These are phyloP conservation scores for Phengaris arion DNA, from an alignment of 2,888 invertebrate species.

Conservation along the genomic window DNA sequence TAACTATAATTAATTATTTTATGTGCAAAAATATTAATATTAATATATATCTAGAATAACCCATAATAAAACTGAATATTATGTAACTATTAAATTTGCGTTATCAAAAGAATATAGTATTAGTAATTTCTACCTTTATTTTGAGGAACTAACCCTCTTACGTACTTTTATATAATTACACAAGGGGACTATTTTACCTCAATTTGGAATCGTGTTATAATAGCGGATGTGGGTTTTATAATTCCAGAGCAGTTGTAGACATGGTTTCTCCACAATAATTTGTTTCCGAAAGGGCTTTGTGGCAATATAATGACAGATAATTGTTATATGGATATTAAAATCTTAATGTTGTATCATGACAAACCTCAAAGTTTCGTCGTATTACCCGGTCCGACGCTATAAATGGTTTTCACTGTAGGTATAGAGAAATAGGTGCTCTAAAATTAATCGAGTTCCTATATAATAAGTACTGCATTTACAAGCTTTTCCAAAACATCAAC, in stretches of 20 bases:
- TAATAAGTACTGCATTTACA: not conserved
- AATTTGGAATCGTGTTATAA: conserved; percentile 60
- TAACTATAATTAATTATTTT: not conserved
- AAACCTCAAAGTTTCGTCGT: no score
- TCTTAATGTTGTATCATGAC: no score
- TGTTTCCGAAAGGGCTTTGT: conserved; percentile 46
- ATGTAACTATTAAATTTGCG: no score
- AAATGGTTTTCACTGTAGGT: no score
- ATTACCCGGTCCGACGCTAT: no score
- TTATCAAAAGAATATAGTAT: no score
- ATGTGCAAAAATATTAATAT: no score
- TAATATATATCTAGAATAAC: not conserved
- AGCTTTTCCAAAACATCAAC: not conserved
- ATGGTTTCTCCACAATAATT: conserved; percentile 56
- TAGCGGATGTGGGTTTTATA: conserved; percentile 51
- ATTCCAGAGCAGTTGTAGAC: conserved; percentile 46
- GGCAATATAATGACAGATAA: conserved; percentile 38
- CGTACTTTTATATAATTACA: not conserved
- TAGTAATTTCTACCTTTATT: not conserved
- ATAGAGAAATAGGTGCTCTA: no score
- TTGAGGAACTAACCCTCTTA: not conserved
- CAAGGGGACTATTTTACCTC: conserved; percentile 44
- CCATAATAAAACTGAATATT: not conserved
- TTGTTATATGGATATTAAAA: not conserved
- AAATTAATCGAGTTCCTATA: no score